A percentile compares a stretch with the other conserved stretches of the same genome.
Conservation (phyloP, 1,140 invertebrate genomes). For the Eriocheir sinensis region DNA sequence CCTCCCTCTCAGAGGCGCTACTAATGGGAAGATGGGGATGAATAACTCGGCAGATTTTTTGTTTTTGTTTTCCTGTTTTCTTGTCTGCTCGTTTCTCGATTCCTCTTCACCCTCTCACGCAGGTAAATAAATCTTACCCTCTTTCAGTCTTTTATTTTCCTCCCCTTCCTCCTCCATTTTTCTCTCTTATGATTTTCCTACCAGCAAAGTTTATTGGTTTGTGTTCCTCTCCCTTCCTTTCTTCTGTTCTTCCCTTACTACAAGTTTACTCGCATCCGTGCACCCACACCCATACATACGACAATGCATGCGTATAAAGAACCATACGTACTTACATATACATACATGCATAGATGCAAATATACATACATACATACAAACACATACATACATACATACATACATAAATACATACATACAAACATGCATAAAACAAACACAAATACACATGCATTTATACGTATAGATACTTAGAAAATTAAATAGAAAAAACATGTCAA, state of each 20-base stretch:
- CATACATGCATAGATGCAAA: no score
- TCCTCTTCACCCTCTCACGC: background rate
- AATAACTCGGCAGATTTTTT: no score
- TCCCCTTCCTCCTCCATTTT: background rate
- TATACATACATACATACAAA: no score
- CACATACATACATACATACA: no score
- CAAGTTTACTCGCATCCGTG: background rate
- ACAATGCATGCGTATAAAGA: conserved; percentile 36
- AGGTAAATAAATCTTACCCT: background rate
- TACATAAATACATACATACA: no score
- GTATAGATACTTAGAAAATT: background rate
- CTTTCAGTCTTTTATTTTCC: background rate
- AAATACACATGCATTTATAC: background rate
- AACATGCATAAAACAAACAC: no score
- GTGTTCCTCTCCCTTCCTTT: background rate
- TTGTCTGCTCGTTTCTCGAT: background rate
- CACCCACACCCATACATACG: conserved; percentile 52
- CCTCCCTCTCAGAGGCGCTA: no score
- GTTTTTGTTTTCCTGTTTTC: no score
- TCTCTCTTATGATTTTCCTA: background rate
- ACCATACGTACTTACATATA: conserved; percentile 52
- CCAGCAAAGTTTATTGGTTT: background rate
- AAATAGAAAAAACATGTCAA: no score
- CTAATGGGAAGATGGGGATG: no score
- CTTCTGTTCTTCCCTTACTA: background rate